Base-by-base conservation (phyloP, 2,888 invertebrate genomes). In the Plebejus argus region DNA sequence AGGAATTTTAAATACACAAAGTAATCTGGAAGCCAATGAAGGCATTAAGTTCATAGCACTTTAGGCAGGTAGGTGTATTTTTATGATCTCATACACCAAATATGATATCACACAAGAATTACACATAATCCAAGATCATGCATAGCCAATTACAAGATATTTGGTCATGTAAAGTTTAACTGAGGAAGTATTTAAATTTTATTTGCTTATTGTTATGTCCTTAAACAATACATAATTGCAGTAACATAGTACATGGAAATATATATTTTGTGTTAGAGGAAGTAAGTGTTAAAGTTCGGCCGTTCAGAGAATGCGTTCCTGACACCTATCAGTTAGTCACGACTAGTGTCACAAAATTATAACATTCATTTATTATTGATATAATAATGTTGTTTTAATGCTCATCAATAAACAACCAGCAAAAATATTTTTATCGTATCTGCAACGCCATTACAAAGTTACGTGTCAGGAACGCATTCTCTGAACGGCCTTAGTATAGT, bases 51-150 rank as follows among this genome's bases (percentile, higher is more conserved):
- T 28, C 66, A 66, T 15, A 66, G 28, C 28, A 18, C 28, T 66
- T 5, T 0, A 23, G 23, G 23, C 28, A 15, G 15, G 28, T 66
- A 66, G 66, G 66, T 28, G 66, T 66, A 28, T 33, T 28, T 61
- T 66, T 66, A 66, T 66, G 66, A 66, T 66, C 66, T 66, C 66
- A 66, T 66, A 66, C 66, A 33, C 20, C 15, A 15, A 15, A 66
- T 15, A 66, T 66, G 66, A 66, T 33, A 28, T 66, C 66, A 66
- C 28, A 15, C 15, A 66, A 15, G 15, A 66, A 28, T 66, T 66
- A 66, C 18, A 66, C 15, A 18, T 28, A 66, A 66, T 66, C 28
- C 18, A 23, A 66, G 66, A 28, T 66, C 33, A 18, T 33, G 66
- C 66, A 28, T 66, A 66, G 66, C 28, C 66, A 6, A 66, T 66